phyloP scores from a whole-genome alignment of 2,888 invertebrate genomes.

The Cataglyphis albicans region DNA sequence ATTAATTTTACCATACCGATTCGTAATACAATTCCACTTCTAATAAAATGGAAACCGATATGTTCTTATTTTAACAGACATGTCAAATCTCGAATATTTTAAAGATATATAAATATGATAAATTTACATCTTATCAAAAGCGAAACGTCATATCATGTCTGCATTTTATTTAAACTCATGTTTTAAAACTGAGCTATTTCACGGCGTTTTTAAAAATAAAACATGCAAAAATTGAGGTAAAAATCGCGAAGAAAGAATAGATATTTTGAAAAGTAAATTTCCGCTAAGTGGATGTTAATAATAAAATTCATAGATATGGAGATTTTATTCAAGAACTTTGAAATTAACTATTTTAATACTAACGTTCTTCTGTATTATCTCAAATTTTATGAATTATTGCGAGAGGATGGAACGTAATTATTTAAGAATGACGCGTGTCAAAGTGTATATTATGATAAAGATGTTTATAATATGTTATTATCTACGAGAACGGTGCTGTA shows the following conservation, averaged over 20 bases:
- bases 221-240: not conserved
- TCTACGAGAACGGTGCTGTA: not conserved
- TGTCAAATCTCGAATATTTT: not conserved
- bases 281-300: not conserved
- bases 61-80: not conserved
- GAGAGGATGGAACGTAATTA: not conserved
- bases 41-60: not conserved
- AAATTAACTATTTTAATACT: not conserved
- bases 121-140: not conserved
- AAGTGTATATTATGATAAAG: not conserved
- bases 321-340: not conserved
- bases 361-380: not conserved
- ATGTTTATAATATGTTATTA: constrained; percentile 23
- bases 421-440: not conserved
- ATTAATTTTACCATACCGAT: not conserved
- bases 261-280: not conserved
- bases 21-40: not conserved
- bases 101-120: constrained; percentile 5
- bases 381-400: constrained; percentile 18
- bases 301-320: not conserved
- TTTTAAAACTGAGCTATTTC: not conserved
- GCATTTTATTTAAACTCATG: not conserved
- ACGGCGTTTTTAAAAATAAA: not conserved
- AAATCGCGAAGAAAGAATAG: not conserved
- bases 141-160: not conserved